Evolutionary conservation across 2,797 vertebrate genomes (phyloP).

Genomic region (Microtus californicus): DNA sequence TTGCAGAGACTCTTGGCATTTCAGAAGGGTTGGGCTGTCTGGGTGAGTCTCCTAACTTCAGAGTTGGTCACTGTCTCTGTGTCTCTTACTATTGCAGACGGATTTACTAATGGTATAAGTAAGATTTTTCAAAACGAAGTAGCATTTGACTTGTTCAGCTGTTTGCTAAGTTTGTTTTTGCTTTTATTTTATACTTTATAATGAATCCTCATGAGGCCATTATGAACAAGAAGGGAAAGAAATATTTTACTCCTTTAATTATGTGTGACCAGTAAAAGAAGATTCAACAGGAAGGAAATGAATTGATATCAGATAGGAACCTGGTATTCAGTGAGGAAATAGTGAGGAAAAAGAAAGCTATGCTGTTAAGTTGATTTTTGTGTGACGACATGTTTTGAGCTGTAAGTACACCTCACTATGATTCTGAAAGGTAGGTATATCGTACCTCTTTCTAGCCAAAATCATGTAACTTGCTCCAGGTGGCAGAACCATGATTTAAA

Average conservation of each 20-base stretch:
- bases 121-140: conserved; percentile 61
- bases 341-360: conserved; percentile 28
- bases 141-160: conserved; percentile 52
- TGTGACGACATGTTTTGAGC: conserved; percentile 64
- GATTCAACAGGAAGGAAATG: conserved; percentile 22
- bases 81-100: conserved; percentile 31
- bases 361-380: conserved; percentile 47
- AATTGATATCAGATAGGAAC: conserved; percentile 51
- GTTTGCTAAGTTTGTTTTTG: conserved; percentile 34
- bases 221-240: conserved; percentile 58
- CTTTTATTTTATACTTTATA: conserved; percentile 56
- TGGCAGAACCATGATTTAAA: conserved; percentile 64
- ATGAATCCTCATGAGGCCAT: conserved; percentile 21
- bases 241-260: conserved; percentile 56
- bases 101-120: conserved; percentile 52
- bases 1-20: conserved; percentile 43
- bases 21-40: conserved; percentile 10
- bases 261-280: conserved; percentile 41
- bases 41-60: conserved; percentile 44
- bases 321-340: background rate
- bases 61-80: conserved; percentile 47
- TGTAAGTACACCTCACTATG: conserved; percentile 54
- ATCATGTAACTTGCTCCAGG: conserved; percentile 57
- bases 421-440: background rate
- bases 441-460: conserved; percentile 43